Base-by-base conservation (phyloP, 2,797 vertebrate genomes). In the Tolypeutes matacus region DNA sequence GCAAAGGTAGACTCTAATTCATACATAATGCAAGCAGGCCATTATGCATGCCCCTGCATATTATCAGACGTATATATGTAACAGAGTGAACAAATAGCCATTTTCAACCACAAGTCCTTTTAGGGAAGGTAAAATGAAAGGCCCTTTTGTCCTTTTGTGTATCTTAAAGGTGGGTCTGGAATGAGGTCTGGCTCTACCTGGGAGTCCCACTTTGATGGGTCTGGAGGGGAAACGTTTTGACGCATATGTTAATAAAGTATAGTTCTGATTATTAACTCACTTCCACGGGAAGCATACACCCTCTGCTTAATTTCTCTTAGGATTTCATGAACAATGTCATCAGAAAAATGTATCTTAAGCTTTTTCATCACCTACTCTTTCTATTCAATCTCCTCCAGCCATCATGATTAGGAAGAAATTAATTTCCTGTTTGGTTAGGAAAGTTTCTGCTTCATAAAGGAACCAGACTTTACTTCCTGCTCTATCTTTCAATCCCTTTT, bases 341-440 rank as follows among this genome's bases (percentile, higher is more conserved):
- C 81, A 49, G 85, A 76, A 88, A 92, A 96, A 85, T 36, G 27
- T 27, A n/a, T 85, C 93, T 82, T n/a, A 93, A 92, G 86, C 36
- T 46, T 94, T 92, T 94, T 90, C 75, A 81, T 93, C 77, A 65
- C 49, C 78, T 51, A 13, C 46, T 92, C 31, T 85, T 80, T 97
- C 58, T 94, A 15, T 49, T 81, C 75, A 83, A n/a, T 95, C 76
- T 96, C 87, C 42, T 72, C 86, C 51, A 60, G 62, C 36, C 90
- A 91, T 94, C 92, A 13, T 14, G 25, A 94, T 89, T 49, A 91
- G 91, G 92, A 96, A 83, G 83, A 96, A 96, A 96, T 96, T 95
- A 91, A 96, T 96, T 96, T 97, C 92, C 92, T 86, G 90, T 49
- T 70, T 62, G 21, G 42, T 65, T 67, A 93, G 77, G 76, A 83